These are phyloP conservation scores for Calcarius ornatus DNA, from an alignment of 2,113 vertebrate genomes.

Conservation along the genomic window DNA sequence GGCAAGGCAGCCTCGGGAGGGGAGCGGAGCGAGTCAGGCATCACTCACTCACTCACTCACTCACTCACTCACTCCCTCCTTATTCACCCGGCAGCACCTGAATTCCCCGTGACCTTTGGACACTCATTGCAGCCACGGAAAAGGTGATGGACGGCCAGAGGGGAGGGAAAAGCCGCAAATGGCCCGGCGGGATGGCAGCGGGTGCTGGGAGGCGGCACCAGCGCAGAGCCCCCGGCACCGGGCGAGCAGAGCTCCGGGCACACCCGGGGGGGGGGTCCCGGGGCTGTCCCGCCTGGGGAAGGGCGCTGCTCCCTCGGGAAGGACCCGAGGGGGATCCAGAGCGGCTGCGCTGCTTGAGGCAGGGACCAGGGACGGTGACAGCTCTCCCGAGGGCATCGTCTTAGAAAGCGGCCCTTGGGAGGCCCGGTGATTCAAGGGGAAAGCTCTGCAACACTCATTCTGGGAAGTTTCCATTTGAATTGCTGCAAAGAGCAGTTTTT, in stretches of 20 bases:
- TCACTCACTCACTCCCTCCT: not conserved
- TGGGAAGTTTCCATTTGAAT: slow-evolving; percentile 65
- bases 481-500: slow-evolving; percentile 56
- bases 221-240: not conserved
- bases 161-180: not conserved
- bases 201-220: not conserved
- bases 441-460: slow-evolving; percentile 59
- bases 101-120: not conserved
- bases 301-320: too few relatives aligned
- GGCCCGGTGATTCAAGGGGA: slow-evolving; percentile 43
- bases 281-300: rapidly evolving
- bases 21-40: not conserved
- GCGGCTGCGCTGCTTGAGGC: too few relatives aligned
- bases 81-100: not conserved
- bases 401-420: slow-evolving; percentile 8
- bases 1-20: not conserved
- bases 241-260: not conserved
- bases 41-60: not conserved
- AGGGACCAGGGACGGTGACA: rapidly evolving
- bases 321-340: too few relatives aligned
- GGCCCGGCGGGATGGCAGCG: rapidly evolving
- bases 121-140: not conserved
- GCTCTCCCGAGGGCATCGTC: not conserved
- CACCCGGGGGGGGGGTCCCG: rapidly evolving
- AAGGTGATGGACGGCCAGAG: not conserved